Conservation (phyloP, 2,888 invertebrate species). For the Drosophila quinaria region DNA sequence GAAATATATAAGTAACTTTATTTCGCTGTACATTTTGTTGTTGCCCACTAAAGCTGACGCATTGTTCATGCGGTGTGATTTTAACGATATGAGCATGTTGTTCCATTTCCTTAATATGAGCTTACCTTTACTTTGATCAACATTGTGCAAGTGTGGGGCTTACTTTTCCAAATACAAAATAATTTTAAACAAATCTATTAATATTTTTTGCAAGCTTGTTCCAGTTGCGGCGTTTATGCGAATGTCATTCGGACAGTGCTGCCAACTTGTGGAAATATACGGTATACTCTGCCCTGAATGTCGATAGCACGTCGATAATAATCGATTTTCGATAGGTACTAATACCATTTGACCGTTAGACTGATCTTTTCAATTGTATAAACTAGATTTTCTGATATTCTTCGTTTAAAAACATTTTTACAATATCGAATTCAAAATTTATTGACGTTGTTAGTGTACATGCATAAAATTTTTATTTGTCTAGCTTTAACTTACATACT, state of each 20-base stretch:
- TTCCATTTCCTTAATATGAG: background rate
- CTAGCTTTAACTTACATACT: conserved; percentile 32
- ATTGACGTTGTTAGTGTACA: background rate
- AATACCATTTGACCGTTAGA: background rate
- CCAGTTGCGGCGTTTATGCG: conserved; percentile 51
- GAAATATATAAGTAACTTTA: background rate
- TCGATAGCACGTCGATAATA: conserved; percentile 10
- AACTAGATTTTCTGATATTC: background rate
- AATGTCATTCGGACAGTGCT: conserved; percentile 51
- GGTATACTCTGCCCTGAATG: conserved; percentile 20
- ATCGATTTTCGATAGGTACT: conserved; percentile 15
- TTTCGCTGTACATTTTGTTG: conserved; percentile 39
- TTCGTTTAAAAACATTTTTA: background rate
- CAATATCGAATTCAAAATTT: background rate
- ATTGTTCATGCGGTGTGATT: background rate
- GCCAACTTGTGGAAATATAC: conserved; percentile 39
- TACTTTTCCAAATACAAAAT: conserved; percentile 21
- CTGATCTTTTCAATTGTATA: background rate
- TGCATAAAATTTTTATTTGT: background rate
- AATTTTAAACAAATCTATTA: conserved; percentile 44
- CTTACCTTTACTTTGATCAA: conserved; percentile 93
- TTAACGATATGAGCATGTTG: no score
- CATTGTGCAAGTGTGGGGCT: conserved; percentile 85
- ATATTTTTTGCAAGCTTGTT: conserved; percentile 53
- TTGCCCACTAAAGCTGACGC: conserved; percentile 44